Evolutionary conservation across 2,888 invertebrate species (phyloP).

Genomic region (Ceramica pisi): DNA sequence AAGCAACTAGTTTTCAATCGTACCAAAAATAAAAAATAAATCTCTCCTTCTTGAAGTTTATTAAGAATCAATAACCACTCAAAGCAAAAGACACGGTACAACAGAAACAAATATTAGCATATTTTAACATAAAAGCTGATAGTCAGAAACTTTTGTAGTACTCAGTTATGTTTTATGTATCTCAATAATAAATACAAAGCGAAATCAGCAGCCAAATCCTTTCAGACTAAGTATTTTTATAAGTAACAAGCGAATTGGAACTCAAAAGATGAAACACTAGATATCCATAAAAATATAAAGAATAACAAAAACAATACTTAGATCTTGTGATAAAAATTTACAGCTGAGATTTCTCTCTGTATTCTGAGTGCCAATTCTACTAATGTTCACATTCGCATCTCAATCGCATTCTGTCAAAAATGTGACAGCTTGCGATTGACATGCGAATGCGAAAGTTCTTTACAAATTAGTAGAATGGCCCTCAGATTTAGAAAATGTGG

Average conservation of each 20-base stretch:
- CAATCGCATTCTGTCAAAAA: no score
- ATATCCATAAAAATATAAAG: slow-evolving; percentile 2
- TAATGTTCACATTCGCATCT: no score
- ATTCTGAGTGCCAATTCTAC: slow-evolving; percentile 24
- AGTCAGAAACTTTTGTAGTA: not conserved
- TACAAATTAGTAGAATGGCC: no score
- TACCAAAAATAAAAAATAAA: no score
- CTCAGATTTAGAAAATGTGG: slow-evolving; percentile 1
- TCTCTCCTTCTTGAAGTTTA: not conserved
- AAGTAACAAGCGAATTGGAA: slow-evolving; percentile 23
- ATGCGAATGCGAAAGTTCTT: no score
- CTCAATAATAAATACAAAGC: slow-evolving; percentile 13
- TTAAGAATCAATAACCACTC: slow-evolving; percentile 5
- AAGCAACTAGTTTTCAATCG: no score
- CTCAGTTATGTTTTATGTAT: slow-evolving; percentile 5
- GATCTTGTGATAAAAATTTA: slow-evolving; percentile 15
- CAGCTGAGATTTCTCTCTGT: not conserved
- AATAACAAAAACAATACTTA: not conserved
- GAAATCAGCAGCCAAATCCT: slow-evolving; percentile 34
- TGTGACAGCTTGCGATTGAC: no score
- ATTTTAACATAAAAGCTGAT: slow-evolving; percentile 15
- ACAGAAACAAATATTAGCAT: slow-evolving; percentile 24
- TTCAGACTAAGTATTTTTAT: slow-evolving; percentile 41
- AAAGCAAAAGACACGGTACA: not conserved
- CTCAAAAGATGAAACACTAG: slow-evolving; percentile 1